Conservation (phyloP, 64 coral and sea anemone genomes). For the Pocillopora damicornis region DNA sequence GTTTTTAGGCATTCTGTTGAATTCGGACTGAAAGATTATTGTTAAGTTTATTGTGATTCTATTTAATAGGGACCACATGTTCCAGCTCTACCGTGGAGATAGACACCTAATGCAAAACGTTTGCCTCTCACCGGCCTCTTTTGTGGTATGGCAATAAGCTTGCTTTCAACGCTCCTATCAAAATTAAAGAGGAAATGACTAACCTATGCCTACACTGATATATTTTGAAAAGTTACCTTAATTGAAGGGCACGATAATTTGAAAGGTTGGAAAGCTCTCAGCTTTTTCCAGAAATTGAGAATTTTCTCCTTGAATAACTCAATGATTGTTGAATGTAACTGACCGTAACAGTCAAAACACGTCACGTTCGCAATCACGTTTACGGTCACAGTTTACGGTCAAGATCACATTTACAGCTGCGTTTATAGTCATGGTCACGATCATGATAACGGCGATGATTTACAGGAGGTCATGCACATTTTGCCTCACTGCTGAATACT, state of each 20-base stretch:
- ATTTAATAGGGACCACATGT: not conserved
- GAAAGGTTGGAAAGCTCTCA: too few species aligned
- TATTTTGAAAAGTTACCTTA: not conserved
- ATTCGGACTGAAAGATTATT: not conserved
- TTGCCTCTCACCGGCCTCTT: not conserved
- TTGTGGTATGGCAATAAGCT: not conserved
- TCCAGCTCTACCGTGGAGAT: not conserved
- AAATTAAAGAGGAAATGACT: too few species aligned
- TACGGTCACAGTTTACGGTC: too few species aligned
- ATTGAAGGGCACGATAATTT: too few species aligned
- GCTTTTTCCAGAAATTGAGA: too few species aligned
- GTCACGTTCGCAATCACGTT: too few species aligned
- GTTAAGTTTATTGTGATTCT: not conserved
- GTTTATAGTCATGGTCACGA: not conserved
- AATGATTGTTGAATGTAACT: too few species aligned
- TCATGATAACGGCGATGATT: not conserved
- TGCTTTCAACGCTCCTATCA: not conserved
- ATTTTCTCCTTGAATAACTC: too few species aligned
- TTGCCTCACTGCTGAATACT: not conserved
- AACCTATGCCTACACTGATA: too few species aligned
- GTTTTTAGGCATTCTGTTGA: too few species aligned
- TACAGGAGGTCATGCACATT: not conserved
- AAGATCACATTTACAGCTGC: too few species aligned
- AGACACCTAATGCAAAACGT: not conserved
- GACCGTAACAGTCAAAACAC: too few species aligned